Evolutionary conservation across 2,113 vertebrate species (phyloP), one percentile per base, ranked within the genome.

Genomic region (Onychorhynchus coronatus): DNA sequence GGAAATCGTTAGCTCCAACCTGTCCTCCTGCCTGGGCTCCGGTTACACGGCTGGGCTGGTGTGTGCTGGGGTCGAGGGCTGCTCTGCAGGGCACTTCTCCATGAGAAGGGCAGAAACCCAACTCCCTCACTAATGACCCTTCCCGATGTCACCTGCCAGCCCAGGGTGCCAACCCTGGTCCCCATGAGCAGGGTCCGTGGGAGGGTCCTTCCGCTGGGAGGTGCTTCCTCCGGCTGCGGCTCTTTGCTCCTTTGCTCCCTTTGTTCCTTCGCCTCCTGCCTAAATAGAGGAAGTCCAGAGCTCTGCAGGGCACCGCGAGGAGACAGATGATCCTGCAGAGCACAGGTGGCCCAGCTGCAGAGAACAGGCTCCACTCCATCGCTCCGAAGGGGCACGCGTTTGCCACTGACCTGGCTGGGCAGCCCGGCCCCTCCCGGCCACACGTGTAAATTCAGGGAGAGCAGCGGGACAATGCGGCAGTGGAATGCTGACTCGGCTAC

Each of bases 341-440:
- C 86, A 73, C 95, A 95, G 95, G 94, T 94, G 91, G 72, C 89
- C 4, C 31, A 63, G 88, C 93, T 25, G 6, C 46, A 87, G 82
- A 91, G 67, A 96, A 83, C 76, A 83, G 44, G 61, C 61, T 84
- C 85, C 81, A 33, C 42, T 63, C 56, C 59, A 59, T 75, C 77
- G 58, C 61, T 78, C 86, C 49, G 67, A 68, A 82, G 81, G 81
- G 72, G 33, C 59, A 85, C 61, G 85, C 88, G 87, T 61, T 95
- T 53, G 77, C 17, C 73, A 25, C 10, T 72, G 91, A 31, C 85
- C 77, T 50, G 85, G 37, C 30, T 42, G 16, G 65, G 41, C 75
- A 92, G 89, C 50, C 85, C 15, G 1, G 63, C 73, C 77, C 85
- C 68, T 71, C 80, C 78, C 58, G 49, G 14, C 19, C 15, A 62